These are phyloP conservation scores for Pelagia noctiluca DNA, from an alignment of 30 jellyfish, hydroid and myxozoan species.

Conservation along the genomic window DNA sequence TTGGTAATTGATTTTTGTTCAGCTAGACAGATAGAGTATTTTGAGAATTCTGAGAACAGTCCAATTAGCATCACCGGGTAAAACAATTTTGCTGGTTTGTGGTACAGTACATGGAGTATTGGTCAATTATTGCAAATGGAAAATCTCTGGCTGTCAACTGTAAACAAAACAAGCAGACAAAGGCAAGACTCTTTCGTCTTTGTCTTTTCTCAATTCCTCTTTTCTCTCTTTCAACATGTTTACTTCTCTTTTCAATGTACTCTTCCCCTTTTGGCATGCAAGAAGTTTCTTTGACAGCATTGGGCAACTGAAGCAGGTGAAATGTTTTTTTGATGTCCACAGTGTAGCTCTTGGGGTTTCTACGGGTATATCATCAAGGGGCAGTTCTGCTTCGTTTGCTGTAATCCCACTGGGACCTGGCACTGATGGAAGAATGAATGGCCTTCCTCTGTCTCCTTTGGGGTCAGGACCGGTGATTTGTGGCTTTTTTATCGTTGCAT, in stretches of 20 bases:
- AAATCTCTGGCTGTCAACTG: background rate
- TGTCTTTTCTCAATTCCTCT: slow-evolving; percentile 9
- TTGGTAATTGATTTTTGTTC: too few species aligned
- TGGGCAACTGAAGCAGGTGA: background rate
- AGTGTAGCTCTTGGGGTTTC: slow-evolving; percentile 15
- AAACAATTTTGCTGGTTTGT: too few species aligned
- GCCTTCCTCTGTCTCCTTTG: slow-evolving; percentile 24
- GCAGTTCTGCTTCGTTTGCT: background rate
- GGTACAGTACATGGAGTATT: too few species aligned
- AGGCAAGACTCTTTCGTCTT: slow-evolving; percentile 1
- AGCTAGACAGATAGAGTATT: too few species aligned
- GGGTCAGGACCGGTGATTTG: slow-evolving; percentile 38
- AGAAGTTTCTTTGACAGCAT: slow-evolving; percentile 30
- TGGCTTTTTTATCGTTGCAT: slow-evolving; percentile 22
- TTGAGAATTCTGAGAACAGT: too few species aligned
- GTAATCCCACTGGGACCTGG: slow-evolving; percentile 35
- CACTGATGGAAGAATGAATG: slow-evolving; percentile 13
- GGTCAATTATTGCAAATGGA: background rate
- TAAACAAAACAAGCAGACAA: background rate
- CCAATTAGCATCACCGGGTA: too few species aligned
- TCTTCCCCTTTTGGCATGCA: slow-evolving; percentile 24
- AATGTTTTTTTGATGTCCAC: background rate
- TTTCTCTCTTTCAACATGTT: background rate
- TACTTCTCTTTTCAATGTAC: slow-evolving; percentile 25
- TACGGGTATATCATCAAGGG: slow-evolving; percentile 13